These are phyloP conservation scores for Ahaetulla prasina DNA, from an alignment of 2,113 vertebrate species.

Conservation along the genomic window DNA sequence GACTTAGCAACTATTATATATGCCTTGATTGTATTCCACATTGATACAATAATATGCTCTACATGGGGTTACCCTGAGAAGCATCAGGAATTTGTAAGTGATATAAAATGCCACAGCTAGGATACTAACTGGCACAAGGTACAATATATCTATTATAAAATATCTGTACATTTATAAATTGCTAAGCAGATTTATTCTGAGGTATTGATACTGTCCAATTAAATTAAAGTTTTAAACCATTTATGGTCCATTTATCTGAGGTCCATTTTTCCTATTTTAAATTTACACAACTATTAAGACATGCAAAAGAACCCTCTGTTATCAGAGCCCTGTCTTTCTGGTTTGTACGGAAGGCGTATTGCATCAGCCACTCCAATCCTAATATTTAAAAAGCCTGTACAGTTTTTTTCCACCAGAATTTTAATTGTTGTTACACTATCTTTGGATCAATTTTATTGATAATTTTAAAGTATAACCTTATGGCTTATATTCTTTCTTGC, in stretches of 20 bases:
- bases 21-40: background rate
- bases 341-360: background rate
- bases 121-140: background rate
- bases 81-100: background rate
- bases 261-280: background rate
- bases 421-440: background rate
- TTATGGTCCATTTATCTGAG: background rate
- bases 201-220: background rate
- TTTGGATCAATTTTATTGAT: background rate
- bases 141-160: background rate
- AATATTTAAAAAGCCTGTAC: too few relatives aligned
- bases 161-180: background rate
- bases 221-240: background rate
- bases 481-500: background rate
- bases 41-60: background rate
- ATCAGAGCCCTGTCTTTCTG: background rate
- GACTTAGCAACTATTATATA: background rate
- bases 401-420: background rate
- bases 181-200: background rate
- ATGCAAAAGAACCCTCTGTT: background rate
- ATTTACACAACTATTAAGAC: background rate
- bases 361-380: background rate
- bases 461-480: background rate
- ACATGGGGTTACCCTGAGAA: background rate
- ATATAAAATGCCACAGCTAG: background rate